Conservation (phyloP, 2,113 vertebrate genomes). For the Sprattus sprattus region DNA sequence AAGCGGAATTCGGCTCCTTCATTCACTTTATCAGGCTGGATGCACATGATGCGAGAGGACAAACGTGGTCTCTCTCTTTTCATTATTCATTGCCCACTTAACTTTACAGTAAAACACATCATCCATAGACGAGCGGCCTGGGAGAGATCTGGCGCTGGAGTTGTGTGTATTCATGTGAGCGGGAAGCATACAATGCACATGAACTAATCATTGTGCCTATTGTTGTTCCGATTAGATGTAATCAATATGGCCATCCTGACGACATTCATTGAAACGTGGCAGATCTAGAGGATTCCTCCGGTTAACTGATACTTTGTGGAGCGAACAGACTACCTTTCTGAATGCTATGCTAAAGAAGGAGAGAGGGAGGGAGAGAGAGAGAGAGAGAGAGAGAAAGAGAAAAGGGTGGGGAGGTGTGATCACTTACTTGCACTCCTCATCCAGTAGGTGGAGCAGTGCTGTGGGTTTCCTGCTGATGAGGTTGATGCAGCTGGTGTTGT, state of each 20-base stretch:
- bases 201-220: background rate
- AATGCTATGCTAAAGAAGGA: background rate
- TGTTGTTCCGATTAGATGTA: background rate
- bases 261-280: background rate
- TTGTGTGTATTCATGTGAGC: background rate
- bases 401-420: background rate
- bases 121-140: background rate
- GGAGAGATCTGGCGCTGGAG: too few relatives aligned
- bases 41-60: background rate
- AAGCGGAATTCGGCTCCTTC: constrained; percentile 38
- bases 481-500: constrained; percentile 94
- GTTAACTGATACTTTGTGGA: background rate
- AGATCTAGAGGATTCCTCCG: background rate
- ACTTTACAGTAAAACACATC: background rate
- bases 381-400: constrained; percentile 8
- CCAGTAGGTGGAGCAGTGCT: constrained; percentile 93
- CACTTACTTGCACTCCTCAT: constrained; percentile 99
- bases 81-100: background rate
- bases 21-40: background rate
- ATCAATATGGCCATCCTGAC: background rate
- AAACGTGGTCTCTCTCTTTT: background rate
- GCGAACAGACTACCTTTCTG: background rate
- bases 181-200: background rate
- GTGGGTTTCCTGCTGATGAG: constrained; percentile 99
- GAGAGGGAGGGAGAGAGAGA: background rate